Base-by-base conservation (phyloP, 2,888 invertebrate genomes). In the Stramonita haemastoma region DNA sequence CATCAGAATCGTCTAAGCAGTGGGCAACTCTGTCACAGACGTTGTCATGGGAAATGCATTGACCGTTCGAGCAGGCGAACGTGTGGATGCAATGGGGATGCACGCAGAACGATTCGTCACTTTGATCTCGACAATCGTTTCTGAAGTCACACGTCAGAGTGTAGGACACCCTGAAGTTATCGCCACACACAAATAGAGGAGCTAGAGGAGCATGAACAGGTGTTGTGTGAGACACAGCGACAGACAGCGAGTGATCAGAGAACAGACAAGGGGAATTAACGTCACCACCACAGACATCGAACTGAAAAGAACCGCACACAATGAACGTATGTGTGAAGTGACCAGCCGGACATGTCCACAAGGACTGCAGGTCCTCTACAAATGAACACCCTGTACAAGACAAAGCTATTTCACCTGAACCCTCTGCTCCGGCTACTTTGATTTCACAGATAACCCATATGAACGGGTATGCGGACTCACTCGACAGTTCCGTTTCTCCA, bases 61-160 rank as follows among this genome's bases (percentile, higher is more conserved):
- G 73, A n/a, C 73, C 73, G 11, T n/a, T 73, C n/a, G 73, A 73
- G n/a, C 73, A 73, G 13, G 29, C n/a, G n/a, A 73, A 73, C n/a
- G 26, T 73, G 8, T 29, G n/a, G n/a, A n/a, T 8, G n/a, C 73
- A 73, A 8, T 26, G 73, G 5, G 26, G 29, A 73, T 73, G 73
- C 26, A n/a, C n/a, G n/a, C 73, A 73, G n/a, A 73, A 73, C 26
- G 73, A 73, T 29, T 73, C 73, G n/a, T 73, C 73, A 73, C n/a
- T 73, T 13, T n/a, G 13, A 73, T 73, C 73, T n/a, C n/a, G 73
- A 73, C 73, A 73, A 2, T 73, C 73, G 26, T 26, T 13, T 29
- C 26, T n/a, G n/a, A 73, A 73, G 73, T 73, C n/a, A 29, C 73
- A 73, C 26, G n/a, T n/a, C 29, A 73, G 73, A n/a, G 73, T 73